Percentiles rank a stretch among this genome's conserved stretches.
phyloP scores from a whole-genome alignment of 1,140 invertebrate species.

The Drosophila subobscura region DNA sequence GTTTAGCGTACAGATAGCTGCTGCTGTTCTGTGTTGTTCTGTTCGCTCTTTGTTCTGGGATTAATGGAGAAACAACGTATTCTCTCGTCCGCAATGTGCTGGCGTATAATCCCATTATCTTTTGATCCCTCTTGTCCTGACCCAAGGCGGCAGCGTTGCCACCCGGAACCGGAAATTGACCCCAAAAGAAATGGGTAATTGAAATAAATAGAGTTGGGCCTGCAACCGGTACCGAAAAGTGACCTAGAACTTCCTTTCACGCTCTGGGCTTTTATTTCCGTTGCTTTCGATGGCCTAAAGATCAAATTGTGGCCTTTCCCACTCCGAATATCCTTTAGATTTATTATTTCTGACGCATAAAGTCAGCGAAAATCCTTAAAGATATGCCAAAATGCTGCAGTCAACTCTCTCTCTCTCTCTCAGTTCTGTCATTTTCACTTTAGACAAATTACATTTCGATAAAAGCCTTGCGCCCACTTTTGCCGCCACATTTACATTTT shows the following conservation, averaged over 20 bases:
- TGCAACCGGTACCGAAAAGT: not conserved
- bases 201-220: conserved; percentile 44
- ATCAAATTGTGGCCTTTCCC: too few species aligned
- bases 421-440: conserved; percentile 59
- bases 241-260: conserved; percentile 17
- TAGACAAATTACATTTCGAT: conserved; percentile 67
- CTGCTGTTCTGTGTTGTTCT: not conserved
- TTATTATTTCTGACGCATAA: conserved; percentile 13
- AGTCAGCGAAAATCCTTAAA: conserved; percentile 32
- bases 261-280: not conserved
- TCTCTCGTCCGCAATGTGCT: conserved; percentile 45
- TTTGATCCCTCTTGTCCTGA: conserved; percentile 23
- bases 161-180: conserved; percentile 40
- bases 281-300: too few species aligned
- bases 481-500: conserved; percentile 46
- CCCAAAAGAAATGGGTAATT: conserved; percentile 34
- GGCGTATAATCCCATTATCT: conserved; percentile 51
- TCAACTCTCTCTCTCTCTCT: conserved; percentile 5
- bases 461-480: conserved; percentile 53
- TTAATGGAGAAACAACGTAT: conserved; percentile 50
- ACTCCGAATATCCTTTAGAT: conserved; percentile 4
- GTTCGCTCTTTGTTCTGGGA: conserved; percentile 31
- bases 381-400: conserved; percentile 33
- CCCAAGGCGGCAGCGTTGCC: conserved; percentile 3
- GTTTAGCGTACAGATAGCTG: not conserved